phyloP scores from a whole-genome alignment of 1,140 invertebrate species.

The Meloidogyne exigua region DNA sequence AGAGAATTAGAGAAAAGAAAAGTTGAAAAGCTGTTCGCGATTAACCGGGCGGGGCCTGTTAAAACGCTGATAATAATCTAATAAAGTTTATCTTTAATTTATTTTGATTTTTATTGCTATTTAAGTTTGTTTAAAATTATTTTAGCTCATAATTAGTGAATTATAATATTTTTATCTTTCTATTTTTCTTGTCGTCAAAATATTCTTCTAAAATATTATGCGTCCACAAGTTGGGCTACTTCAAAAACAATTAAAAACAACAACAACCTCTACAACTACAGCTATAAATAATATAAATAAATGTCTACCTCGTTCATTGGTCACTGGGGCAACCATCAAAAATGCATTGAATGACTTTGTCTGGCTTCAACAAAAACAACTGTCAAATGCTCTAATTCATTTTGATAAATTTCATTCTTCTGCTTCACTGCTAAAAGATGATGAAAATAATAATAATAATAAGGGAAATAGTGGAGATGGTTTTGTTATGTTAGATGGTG shows the following conservation, averaged over 20 bases:
- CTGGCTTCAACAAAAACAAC: too few relatives aligned
- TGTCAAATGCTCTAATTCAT: too few relatives aligned
- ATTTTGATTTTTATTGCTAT: not conserved
- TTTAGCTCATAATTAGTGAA: not conserved
- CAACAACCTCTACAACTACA: not conserved
- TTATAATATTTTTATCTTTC: too few relatives aligned
- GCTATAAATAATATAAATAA: not conserved
- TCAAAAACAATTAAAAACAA: slow-evolving; percentile 15
- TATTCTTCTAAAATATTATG: not conserved
- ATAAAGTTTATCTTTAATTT: too few relatives aligned
- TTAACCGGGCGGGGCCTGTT: not conserved
- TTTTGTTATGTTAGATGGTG: not conserved
- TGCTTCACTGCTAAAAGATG: not conserved
- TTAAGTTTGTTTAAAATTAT: not conserved
- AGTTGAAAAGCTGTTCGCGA: too few relatives aligned
- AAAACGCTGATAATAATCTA: not conserved
- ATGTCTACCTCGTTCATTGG: not conserved
- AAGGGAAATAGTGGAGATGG: slow-evolving; percentile 2
- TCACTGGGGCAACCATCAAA: not conserved
- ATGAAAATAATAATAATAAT: slow-evolving; percentile 8
- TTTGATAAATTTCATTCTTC: not conserved
- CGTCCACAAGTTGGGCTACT: slow-evolving; percentile 13
- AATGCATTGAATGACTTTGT: too few relatives aligned
- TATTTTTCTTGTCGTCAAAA: not conserved
- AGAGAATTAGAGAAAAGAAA: too few relatives aligned